Percentiles rank a stretch among this genome's conserved stretches.
Evolutionary conservation across 2,797 vertebrate genomes (phyloP).

Genomic region (Sebastes oblongus): DNA sequence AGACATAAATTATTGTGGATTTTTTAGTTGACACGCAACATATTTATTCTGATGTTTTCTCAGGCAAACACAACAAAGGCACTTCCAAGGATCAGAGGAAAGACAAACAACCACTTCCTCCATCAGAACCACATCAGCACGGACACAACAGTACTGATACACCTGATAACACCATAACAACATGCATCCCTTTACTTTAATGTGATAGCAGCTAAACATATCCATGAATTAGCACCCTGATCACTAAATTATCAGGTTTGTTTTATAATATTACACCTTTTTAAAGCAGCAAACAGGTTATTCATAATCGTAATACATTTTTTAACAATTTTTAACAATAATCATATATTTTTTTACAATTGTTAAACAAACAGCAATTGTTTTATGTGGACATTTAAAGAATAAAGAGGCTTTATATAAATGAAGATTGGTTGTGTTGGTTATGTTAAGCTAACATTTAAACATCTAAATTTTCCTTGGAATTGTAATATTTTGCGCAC

Average conservation of each 20-base stretch:
- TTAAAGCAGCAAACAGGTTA: too few species aligned
- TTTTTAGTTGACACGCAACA: neutral
- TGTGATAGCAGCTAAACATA: neutral
- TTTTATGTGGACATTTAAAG: neutral
- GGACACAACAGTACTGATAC: neutral
- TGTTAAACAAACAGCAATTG: neutral
- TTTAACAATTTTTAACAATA: too few species aligned
- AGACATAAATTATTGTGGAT: neutral
- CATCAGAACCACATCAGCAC: constrained; percentile 20
- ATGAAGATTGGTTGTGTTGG: neutral
- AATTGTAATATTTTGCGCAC: neutral
- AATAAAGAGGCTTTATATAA: constrained; percentile 6
- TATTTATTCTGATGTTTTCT: constrained; percentile 11
- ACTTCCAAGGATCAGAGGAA: constrained; percentile 34
- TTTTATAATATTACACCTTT: too few species aligned
- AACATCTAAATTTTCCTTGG: too few species aligned
- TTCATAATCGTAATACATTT: too few species aligned
- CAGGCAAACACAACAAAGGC: constrained; percentile 55
- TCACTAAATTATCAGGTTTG: neutral
- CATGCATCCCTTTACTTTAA: neutral
- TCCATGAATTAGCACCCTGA: neutral
- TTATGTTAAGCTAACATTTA: neutral
- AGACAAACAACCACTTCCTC: constrained; percentile 3
- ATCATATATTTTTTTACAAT: neutral
- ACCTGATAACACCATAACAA: constrained; percentile 3